phyloP scores from a whole-genome alignment of 2,888 invertebrate species.

The Drosophila hamatofila region DNA sequence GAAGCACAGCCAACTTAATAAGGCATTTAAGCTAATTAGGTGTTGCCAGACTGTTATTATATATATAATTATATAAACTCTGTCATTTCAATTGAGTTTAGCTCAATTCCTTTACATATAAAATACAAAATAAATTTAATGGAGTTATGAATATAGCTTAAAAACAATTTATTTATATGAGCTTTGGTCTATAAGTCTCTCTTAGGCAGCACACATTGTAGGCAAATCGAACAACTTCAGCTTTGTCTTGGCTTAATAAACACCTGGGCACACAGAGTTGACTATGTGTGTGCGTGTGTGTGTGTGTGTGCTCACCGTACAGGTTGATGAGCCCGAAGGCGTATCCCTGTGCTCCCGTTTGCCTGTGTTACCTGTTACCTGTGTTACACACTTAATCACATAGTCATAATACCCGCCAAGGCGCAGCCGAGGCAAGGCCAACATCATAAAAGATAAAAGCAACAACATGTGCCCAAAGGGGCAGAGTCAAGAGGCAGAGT shows the following conservation, averaged over 20 bases:
- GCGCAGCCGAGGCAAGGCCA: slow-evolving; percentile 43
- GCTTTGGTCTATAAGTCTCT: background rate
- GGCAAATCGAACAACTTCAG: slow-evolving; percentile 10
- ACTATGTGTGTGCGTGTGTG: background rate
- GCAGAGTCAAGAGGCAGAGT: slow-evolving; percentile 8
- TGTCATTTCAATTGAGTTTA: background rate
- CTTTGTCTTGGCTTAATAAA: slow-evolving; percentile 28
- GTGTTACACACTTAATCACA: slow-evolving; percentile 65
- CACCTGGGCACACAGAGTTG: slow-evolving; percentile 28
- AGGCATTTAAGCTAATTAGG: background rate
- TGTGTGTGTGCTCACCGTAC: slow-evolving; percentile 10
- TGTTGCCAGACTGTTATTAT: slow-evolving; percentile 3
- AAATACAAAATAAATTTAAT: background rate
- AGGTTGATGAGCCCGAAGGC: slow-evolving; percentile 41
- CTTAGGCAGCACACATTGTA: background rate
- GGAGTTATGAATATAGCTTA: background rate
- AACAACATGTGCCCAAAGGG: slow-evolving; percentile 2
- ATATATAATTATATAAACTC: background rate
- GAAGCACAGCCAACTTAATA: slow-evolving; percentile 3
- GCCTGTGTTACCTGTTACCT: slow-evolving; percentile 19
- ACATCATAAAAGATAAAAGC: slow-evolving; percentile 25
- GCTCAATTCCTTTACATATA: background rate
- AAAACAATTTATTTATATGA: background rate
- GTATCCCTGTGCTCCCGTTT: slow-evolving; percentile 39
- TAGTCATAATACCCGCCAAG: slow-evolving; percentile 56